Conservation (phyloP, 2,113 vertebrate genomes). For the Natator depressus region DNA sequence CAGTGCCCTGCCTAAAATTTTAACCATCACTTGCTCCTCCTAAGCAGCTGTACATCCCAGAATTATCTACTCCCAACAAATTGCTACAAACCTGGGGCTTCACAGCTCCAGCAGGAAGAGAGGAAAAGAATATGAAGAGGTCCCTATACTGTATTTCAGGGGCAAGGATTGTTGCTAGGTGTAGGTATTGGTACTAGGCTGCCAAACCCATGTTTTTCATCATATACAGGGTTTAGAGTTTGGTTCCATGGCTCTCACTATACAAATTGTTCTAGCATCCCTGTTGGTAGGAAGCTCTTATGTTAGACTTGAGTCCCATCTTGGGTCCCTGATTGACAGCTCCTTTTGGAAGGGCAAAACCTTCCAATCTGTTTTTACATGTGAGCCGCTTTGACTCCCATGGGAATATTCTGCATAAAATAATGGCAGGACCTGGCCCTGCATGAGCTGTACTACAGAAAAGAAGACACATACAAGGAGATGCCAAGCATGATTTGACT, state of each 20-base stretch:
- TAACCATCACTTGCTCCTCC: neutral
- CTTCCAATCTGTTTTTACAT: neutral
- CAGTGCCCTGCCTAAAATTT: neutral
- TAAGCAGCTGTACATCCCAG: rapidly evolving
- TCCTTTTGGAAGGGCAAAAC: neutral
- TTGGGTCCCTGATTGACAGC: neutral
- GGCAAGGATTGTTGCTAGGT: neutral
- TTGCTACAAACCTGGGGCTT: neutral
- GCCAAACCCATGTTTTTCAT: too few species aligned
- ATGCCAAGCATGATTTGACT: neutral
- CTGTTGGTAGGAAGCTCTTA: neutral
- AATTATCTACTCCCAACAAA: neutral
- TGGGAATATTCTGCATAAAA: neutral
- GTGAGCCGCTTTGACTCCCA: neutral
- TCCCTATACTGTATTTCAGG: neutral
- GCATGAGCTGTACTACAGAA: neutral
- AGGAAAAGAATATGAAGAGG: neutral
- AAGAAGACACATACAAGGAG: neutral
- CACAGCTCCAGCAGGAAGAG: neutral
- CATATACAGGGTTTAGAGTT: too few species aligned
- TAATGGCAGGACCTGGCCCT: neutral
- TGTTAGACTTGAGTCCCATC: neutral
- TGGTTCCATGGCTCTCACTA: too few species aligned
- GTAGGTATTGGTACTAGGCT: too few species aligned
- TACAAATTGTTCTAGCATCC: too few species aligned